Percentiles rank a stretch among this genome's conserved stretches.
These are phyloP conservation scores for Pelusios castaneus DNA, from an alignment of 2,113 vertebrate genomes.

Conservation along the genomic window DNA sequence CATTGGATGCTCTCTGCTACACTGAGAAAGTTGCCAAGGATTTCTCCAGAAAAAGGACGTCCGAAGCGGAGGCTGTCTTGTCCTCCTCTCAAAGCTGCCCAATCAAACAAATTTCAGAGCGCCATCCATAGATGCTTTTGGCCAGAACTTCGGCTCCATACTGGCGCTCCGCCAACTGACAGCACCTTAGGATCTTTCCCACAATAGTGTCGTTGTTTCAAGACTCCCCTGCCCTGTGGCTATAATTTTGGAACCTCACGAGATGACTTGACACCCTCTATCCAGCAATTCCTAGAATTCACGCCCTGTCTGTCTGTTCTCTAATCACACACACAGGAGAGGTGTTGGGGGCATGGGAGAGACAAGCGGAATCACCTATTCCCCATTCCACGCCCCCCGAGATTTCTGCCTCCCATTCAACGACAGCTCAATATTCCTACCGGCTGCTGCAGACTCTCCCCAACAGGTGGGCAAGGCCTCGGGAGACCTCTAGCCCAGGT, in stretches of 20 bases:
- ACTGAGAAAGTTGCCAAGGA: background rate
- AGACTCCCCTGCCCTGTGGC: background rate
- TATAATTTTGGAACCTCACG: background rate
- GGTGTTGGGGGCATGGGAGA: no score
- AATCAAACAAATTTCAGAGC: background rate
- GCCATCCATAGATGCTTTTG: background rate
- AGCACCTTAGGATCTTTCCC: background rate
- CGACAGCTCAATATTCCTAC: no score
- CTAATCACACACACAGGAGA: background rate
- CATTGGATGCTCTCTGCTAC: fast-evolving
- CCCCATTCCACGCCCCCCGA: no score
- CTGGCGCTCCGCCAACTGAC: background rate
- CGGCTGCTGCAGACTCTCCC: no score
- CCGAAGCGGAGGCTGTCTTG: no score
- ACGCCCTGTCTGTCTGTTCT: background rate
- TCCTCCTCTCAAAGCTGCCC: background rate
- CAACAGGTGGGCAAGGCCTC: no score
- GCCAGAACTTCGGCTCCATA: fast-evolving
- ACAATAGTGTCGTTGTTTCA: background rate
- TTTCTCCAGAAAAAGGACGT: background rate
- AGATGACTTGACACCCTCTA: background rate
- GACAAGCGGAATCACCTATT: no score
- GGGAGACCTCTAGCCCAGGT: no score
- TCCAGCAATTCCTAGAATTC: background rate
- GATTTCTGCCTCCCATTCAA: no score